Evolutionary conservation across 2,113 vertebrate species (phyloP), one percentile per base, ranked within the genome.

Genomic region (Irena cyanogastra): DNA sequence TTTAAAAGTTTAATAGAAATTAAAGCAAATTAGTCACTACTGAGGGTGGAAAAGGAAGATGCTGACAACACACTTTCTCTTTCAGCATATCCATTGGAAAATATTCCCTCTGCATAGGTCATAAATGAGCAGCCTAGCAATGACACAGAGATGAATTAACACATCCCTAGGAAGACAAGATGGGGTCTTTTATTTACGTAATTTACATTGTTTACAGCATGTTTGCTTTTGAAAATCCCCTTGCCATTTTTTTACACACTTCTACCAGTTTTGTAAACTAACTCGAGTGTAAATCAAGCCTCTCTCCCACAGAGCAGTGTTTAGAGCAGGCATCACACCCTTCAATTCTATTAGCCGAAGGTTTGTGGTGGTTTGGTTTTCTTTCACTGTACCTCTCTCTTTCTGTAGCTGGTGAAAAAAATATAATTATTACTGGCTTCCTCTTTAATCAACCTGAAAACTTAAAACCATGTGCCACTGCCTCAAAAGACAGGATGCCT

Each of bases 11-110:
- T 87, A 88, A 76, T 66, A 70, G n/a, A 47, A 83, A 94, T 59
- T 24, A 93, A 93, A 92, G 68, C 60, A 81, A 96, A 95, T 88
- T 89, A 87, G 59, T 70, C 92, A 68, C 39, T 64, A 95, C 69
- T 60, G 37, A 54, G 35, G 54, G 6, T 78, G 56, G 41, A 96
- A 72, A 90, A 39, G 50, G 94, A 96, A 89, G 86, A 78, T 77
- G 53, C 60, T 91, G 66, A 76, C 74, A 84, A 37, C 20, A 64
- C 27, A 59, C 42, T 81, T 94, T 90, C 27, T 68, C 16, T 31
- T 87, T 54, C 71, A 90, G 91, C 75, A 59, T 30, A 71, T 88
- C 75, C 70, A 56, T 4, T 84, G 84, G 44, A 83, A 89, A 90
- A 85, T 47, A 95, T 13, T 95, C 57, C 77, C 37, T 61, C 61